phyloP scores from a whole-genome alignment of 2,797 vertebrate genomes.

The Enteromius viviparus region DNA sequence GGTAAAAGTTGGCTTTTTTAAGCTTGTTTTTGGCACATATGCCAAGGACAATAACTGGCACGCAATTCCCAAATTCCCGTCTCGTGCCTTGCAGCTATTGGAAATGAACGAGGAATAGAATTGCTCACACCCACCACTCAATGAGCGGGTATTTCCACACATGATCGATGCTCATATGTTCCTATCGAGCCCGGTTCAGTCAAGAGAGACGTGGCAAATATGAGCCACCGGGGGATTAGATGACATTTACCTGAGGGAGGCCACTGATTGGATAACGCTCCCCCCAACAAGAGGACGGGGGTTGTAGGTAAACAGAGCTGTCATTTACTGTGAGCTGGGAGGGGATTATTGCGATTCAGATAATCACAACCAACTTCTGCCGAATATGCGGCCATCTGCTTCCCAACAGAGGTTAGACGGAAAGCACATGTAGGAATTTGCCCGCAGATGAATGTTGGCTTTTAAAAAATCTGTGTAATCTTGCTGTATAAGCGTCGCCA shows the following conservation, averaged over 20 bases:
- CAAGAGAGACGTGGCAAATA: conserved; percentile 44
- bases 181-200: conserved; percentile 56
- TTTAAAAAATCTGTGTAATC: not conserved
- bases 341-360: conserved; percentile 67
- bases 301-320: conserved; percentile 77
- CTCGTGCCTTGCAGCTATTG: not conserved
- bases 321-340: conserved; percentile 75
- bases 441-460: not conserved
- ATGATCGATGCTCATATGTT: conserved; percentile 63
- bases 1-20: conserved; percentile 42
- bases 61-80: conserved; percentile 28
- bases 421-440: conserved; percentile 42
- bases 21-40: not conserved
- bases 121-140: not conserved
- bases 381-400: conserved; percentile 37
- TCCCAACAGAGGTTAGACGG: conserved; percentile 24
- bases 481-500: not conserved
- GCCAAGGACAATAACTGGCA: not conserved
- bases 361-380: conserved; percentile 42
- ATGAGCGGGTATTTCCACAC: conserved; percentile 41
- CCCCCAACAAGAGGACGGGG: conserved; percentile 65
- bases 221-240: conserved; percentile 61
- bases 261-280: conserved; percentile 61
- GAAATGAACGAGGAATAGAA: not conserved
- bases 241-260: conserved; percentile 81